These are phyloP conservation scores for Gambelia wislizenii DNA, from an alignment of 2,797 vertebrate species.

Conservation along the genomic window DNA sequence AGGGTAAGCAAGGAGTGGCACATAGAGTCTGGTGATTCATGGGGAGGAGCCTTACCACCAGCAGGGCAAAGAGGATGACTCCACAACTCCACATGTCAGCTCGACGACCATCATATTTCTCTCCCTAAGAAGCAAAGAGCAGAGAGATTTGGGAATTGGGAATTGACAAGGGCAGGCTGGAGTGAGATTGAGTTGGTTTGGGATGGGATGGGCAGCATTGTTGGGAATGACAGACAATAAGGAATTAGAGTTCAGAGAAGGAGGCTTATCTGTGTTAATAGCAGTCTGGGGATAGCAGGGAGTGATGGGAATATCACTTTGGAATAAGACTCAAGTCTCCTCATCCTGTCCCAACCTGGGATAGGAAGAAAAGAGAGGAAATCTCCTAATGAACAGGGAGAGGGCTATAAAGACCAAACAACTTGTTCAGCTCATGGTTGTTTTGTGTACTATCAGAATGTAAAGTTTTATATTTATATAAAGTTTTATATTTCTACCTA, in stretches of 20 bases:
- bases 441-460: neutral
- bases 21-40: accelerated
- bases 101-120: conserved; percentile 92
- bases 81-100: conserved; percentile 96
- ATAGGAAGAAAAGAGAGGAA: neutral
- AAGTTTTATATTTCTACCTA: neutral
- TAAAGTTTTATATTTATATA: neutral
- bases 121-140: conserved; percentile 80
- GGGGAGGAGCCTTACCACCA: conserved; percentile 83
- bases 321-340: neutral
- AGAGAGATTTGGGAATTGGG: neutral
- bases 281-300: too few relatives aligned
- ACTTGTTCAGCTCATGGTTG: neutral
- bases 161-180: neutral
- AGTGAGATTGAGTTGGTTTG: neutral
- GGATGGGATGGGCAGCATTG: neutral
- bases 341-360: neutral
- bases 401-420: neutral
- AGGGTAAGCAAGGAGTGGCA: too few relatives aligned
- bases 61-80: conserved; percentile 93
- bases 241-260: neutral
- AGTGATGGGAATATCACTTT: neutral
- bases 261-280: neutral
- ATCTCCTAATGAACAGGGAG: neutral
- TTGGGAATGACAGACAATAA: neutral